Percentiles rank a stretch among this genome's conserved stretches.
phyloP scores from a whole-genome alignment of 2,888 invertebrate species.

The Cerceris rybyensis region DNA sequence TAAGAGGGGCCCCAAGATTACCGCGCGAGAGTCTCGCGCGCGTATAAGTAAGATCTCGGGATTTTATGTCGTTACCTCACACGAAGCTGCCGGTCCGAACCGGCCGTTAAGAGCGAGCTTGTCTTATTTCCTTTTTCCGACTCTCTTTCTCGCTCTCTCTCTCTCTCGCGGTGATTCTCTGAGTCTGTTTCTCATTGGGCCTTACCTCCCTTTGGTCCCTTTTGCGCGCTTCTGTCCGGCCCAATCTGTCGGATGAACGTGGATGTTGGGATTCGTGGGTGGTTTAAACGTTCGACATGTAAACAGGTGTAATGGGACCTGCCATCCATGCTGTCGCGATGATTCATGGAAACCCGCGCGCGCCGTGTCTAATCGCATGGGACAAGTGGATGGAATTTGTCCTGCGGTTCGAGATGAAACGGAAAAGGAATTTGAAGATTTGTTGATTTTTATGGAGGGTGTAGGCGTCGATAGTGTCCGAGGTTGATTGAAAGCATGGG shows the following conservation, averaged over 20 bases:
- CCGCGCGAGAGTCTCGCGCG: constrained; percentile 55
- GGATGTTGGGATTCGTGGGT: constrained; percentile 59
- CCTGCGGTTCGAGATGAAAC: not conserved
- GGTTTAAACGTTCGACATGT: constrained; percentile 60
- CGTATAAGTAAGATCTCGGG: constrained; percentile 76
- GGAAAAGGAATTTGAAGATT: constrained; percentile 4
- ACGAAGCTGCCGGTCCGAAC: constrained; percentile 72
- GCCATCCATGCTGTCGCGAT: constrained; percentile 52
- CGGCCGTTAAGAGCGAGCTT: constrained; percentile 57
- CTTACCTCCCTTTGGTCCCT: not conserved
- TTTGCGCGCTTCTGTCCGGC: constrained; percentile 27
- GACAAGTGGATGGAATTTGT: constrained; percentile 37
- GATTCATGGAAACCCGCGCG: constrained; percentile 67
- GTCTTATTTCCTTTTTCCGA: constrained; percentile 16
- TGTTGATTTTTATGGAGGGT: not conserved
- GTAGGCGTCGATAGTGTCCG: not conserved
- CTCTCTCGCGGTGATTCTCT: not conserved
- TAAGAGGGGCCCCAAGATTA: constrained; percentile 64
- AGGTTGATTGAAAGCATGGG: no score
- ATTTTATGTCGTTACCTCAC: constrained; percentile 79
- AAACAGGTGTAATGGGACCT: constrained; percentile 72
- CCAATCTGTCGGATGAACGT: constrained; percentile 4
- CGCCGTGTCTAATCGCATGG: constrained; percentile 57
- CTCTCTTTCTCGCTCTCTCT: constrained; percentile 4
- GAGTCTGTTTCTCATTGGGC: not conserved